Evolutionary conservation across 2,113 vertebrate genomes (phyloP).

Genomic region (Colius striatus): DNA sequence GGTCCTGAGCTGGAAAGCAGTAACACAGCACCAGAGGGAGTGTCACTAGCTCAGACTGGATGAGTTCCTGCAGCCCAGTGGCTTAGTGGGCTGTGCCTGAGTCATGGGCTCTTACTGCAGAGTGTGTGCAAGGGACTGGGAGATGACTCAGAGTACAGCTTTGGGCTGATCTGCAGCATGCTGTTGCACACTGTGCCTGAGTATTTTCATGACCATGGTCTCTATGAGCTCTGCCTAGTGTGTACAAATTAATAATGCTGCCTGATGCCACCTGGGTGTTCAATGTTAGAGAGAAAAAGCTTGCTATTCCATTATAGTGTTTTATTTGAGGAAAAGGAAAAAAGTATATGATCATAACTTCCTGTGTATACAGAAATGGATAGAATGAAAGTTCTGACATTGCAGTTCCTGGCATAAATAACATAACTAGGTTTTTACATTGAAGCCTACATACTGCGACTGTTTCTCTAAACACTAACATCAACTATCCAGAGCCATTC

Average conservation of each 20-base stretch:
- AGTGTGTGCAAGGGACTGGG: fast-evolving
- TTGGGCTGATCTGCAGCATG: background rate
- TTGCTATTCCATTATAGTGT: background rate
- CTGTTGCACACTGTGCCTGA: background rate
- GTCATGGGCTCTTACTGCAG: background rate
- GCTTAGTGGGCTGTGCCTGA: background rate
- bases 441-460: background rate
- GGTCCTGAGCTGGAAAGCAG: background rate
- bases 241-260: background rate
- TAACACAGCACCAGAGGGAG: fast-evolving
- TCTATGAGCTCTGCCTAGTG: background rate
- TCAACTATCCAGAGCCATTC: background rate
- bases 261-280: background rate
- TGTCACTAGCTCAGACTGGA: background rate
- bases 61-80: background rate
- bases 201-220: background rate
- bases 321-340: background rate
- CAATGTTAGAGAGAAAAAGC: background rate
- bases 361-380: background rate
- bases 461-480: background rate
- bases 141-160: fast-evolving
- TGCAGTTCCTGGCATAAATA: background rate
- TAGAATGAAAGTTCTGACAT: background rate
- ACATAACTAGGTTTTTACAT: background rate
- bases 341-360: background rate